Conservation (phyloP, 2,797 vertebrate species). For the Phoxinus dragarum region DNA sequence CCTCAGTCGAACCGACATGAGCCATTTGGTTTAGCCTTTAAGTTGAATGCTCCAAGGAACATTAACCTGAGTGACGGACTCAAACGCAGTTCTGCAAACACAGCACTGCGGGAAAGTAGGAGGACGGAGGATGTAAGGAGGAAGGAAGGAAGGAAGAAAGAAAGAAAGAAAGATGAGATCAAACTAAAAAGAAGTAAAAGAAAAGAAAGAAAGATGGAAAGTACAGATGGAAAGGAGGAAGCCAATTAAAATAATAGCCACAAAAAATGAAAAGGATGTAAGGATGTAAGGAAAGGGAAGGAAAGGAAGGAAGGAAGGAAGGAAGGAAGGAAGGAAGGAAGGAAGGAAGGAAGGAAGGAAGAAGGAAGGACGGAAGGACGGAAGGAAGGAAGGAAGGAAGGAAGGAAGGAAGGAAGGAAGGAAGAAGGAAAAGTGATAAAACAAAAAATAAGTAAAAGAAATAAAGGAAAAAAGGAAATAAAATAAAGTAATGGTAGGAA, state of each 20-base stretch:
- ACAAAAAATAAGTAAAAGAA: background rate
- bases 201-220: background rate
- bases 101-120: background rate
- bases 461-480: background rate
- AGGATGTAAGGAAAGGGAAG: no score
- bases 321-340: no score
- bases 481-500: no score
- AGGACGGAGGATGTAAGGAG: no score
- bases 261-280: background rate
- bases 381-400: background rate
- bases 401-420: no score
- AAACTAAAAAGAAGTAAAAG: background rate
- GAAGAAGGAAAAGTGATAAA: background rate
- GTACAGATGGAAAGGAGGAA: background rate
- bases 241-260: background rate
- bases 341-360: no score
- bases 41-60: background rate
- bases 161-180: background rate
- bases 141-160: background rate
- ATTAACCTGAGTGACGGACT: slow-evolving; percentile 10
- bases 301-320: no score
- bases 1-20: slow-evolving; percentile 3
- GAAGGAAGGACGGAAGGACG: background rate
- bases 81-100: background rate
- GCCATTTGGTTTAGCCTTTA: slow-evolving; percentile 39